These are phyloP conservation scores for Urocitellus parryii DNA, from an alignment of 2,113 vertebrate genomes.

Conservation along the genomic window DNA sequence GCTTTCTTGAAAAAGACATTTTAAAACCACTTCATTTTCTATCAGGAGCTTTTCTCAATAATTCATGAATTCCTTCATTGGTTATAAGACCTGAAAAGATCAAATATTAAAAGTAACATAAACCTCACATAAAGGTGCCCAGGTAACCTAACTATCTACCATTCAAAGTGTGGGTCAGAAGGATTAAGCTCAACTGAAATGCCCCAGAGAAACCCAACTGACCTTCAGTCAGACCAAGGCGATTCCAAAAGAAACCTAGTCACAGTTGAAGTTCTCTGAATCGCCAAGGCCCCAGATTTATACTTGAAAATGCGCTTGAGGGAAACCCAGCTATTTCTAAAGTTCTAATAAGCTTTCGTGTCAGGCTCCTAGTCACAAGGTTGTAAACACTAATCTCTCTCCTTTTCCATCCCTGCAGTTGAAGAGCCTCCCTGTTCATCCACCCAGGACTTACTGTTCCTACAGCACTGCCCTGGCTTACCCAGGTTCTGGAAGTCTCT, in stretches of 20 bases:
- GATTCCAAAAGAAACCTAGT: not conserved
- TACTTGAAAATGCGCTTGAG: too few relatives aligned
- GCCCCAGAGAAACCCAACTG: not conserved
- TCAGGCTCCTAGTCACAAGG: not conserved
- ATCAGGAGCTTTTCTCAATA: not conserved
- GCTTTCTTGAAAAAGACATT: conserved; percentile 24
- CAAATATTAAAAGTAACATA: not conserved
- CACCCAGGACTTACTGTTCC: not conserved
- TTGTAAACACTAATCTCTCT: not conserved
- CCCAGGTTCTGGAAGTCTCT: not conserved
- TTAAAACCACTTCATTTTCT: conserved; percentile 31
- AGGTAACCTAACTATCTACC: not conserved
- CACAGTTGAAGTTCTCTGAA: not conserved
- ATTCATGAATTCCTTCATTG: not conserved
- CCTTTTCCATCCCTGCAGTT: not conserved
- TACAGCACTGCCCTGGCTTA: not conserved
- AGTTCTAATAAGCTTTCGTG: not conserved
- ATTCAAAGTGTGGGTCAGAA: not conserved
- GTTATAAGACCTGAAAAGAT: not conserved
- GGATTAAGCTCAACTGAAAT: not conserved
- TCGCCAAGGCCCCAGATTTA: not conserved
- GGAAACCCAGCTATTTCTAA: not conserved
- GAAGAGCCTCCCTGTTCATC: not conserved
- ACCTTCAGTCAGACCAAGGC: not conserved
- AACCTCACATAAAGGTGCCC: not conserved